Base-by-base conservation (phyloP, 2,888 invertebrate species). In the Lumbricus terrestris region DNA sequence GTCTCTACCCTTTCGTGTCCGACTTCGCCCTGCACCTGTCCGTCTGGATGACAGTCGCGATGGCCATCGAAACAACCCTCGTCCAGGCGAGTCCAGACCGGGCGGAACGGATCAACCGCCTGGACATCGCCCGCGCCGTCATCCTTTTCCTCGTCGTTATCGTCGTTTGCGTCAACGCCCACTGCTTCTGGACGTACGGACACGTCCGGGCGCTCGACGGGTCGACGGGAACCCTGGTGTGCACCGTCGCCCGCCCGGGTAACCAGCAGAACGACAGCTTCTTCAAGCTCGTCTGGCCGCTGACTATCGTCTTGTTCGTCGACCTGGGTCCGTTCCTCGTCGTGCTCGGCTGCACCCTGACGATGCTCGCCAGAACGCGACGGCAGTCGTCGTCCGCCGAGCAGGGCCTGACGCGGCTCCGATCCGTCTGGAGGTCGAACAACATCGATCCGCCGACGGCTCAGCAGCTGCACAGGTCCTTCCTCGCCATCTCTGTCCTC, bases 121-220 rank as follows among this genome's bases (percentile, higher is more conserved):
- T 93, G 15, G 94, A 94, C 90, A 92, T 93, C n/a, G 94, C 94
- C 16, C 93, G 93, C 23, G 93, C 94, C n/a, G 93, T 94, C 88
- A 92, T 94, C 40, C 91, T 95, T 33, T 93, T 95, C 33, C 93
- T 94, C 33, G 92, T 93, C 20, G 94, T 95, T 15, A 90, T 95
- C 0, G 91, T 94, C 15, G 92, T 94, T 34, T 94, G 94, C 90
- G 92, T 94, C 38, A 94, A 94, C 91, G 93, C 94, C 38, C 94
- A 94, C 91, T 93, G 93, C 92, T 95, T 95, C 93, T 95, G 95
- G 95, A 94, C 94, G 2, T 92, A 92, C 83, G 94, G 93, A 0
- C 91, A 94, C 23, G 92, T 93, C 6, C 91, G 89, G 23, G 91
- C 90, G n/a, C 92, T 89, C 38, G 92, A 90, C 34, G 90, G 91